These are phyloP conservation scores for Drosophila pachea DNA, from an alignment of 1,140 invertebrate genomes.

Conservation along the genomic window DNA sequence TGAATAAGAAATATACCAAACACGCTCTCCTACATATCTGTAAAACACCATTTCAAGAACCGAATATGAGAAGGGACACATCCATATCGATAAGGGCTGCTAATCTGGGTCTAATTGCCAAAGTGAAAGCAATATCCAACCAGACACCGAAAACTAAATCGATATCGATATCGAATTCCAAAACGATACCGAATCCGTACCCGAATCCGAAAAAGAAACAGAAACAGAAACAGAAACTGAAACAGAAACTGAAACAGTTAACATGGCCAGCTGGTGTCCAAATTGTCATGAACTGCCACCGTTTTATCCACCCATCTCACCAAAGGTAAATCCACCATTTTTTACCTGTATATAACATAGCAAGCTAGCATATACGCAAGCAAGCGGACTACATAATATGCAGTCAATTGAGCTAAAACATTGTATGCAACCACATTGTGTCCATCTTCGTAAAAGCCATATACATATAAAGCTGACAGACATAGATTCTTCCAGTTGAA, in stretches of 20 bases:
- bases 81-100: slow-evolving; percentile 32
- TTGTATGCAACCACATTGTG: slow-evolving; percentile 31
- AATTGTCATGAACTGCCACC: slow-evolving; percentile 73
- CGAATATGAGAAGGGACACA: slow-evolving; percentile 63
- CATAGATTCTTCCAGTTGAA: no score
- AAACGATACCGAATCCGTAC: slow-evolving; percentile 1
- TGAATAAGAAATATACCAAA: slow-evolving; percentile 16
- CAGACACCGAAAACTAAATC: slow-evolving; percentile 4
- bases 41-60: slow-evolving; percentile 46
- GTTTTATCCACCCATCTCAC: slow-evolving; percentile 66
- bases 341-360: slow-evolving; percentile 39
- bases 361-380: slow-evolving; percentile 37
- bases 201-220: slow-evolving; percentile 7
- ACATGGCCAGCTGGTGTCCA: slow-evolving; percentile 77
- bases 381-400: slow-evolving; percentile 27
- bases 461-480: no score
- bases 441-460: slow-evolving; percentile 1
- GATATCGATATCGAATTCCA: slow-evolving; percentile 10
- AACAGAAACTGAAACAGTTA: slow-evolving; percentile 28
- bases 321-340: slow-evolving; percentile 71
- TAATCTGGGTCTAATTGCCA: slow-evolving; percentile 47
- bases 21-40: slow-evolving; percentile 37
- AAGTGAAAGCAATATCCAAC: slow-evolving; percentile 9
- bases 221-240: slow-evolving; percentile 12
- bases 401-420: slow-evolving; percentile 18